phyloP scores from a whole-genome alignment of 2,113 vertebrate species.

The Poicephalus meyeri region DNA sequence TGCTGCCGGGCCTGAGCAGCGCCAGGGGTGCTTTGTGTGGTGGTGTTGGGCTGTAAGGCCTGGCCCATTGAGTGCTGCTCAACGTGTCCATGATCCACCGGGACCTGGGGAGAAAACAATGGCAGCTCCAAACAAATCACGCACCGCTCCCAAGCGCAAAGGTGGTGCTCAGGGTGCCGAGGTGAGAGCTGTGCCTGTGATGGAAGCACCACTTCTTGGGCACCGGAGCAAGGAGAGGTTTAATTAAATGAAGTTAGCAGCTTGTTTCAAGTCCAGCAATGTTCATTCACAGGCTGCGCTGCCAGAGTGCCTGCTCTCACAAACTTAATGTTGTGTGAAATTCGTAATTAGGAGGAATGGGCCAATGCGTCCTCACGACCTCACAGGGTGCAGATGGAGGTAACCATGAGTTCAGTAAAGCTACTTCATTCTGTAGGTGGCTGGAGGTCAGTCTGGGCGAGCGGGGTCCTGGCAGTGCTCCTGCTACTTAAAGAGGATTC shows the following conservation, averaged over 20 bases:
- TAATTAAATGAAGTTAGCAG: neutral
- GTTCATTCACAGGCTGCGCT: neutral
- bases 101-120: neutral
- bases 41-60: neutral
- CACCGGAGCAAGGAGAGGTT: neutral
- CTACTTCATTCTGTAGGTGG: accelerated
- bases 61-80: neutral
- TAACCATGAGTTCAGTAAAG: neutral
- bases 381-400: neutral
- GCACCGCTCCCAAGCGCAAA: accelerated
- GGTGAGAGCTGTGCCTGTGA: accelerated
- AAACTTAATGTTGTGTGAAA: neutral
- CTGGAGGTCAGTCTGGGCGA: accelerated
- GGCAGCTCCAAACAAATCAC: neutral
- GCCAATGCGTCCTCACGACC: accelerated
- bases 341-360: neutral
- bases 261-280: neutral
- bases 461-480: neutral
- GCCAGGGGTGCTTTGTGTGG: neutral
- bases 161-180: neutral
- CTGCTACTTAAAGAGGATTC: too few relatives aligned
- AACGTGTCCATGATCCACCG: accelerated
- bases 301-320: neutral
- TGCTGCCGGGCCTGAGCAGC: neutral
- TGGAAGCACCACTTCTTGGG: neutral